Conservation (phyloP, 2,888 invertebrate genomes). For the Polietes domitor region DNA sequence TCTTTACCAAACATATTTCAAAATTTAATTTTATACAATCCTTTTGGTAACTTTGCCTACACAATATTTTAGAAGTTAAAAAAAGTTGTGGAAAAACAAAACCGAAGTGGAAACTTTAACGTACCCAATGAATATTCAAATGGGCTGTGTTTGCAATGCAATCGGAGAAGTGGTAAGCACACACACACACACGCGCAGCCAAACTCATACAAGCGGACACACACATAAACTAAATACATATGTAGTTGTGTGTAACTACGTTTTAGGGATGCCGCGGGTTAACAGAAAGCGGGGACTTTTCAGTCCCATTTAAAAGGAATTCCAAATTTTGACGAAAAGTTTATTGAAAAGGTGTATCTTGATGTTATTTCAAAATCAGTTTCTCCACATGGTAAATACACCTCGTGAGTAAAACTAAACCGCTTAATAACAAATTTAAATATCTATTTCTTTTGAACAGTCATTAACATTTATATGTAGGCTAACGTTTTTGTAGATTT, state of each 20-base stretch:
- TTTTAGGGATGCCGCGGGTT: background rate
- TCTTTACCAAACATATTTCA: constrained; percentile 39
- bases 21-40: constrained; percentile 60
- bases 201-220: background rate
- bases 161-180: constrained; percentile 24
- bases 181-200: background rate
- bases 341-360: too few relatives aligned
- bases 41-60: constrained; percentile 44
- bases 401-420: too few relatives aligned
- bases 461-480: too few relatives aligned
- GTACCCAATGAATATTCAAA: constrained; percentile 34
- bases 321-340: too few relatives aligned
- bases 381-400: too few relatives aligned
- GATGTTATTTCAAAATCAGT: too few relatives aligned
- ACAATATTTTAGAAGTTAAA: background rate
- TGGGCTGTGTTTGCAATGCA: constrained; percentile 28
- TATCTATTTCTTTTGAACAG: too few relatives aligned
- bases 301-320: too few relatives aligned
- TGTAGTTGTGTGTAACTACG: background rate
- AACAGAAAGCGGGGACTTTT: too few relatives aligned
- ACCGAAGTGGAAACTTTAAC: constrained; percentile 29
- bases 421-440: too few relatives aligned
- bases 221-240: background rate
- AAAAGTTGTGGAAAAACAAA: background rate
- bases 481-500: too few relatives aligned